Percentiles rank a stretch among this genome's conserved stretches.
phyloP scores from a whole-genome alignment of 2,797 vertebrate species.

The Cyclopterus lumpus region DNA sequence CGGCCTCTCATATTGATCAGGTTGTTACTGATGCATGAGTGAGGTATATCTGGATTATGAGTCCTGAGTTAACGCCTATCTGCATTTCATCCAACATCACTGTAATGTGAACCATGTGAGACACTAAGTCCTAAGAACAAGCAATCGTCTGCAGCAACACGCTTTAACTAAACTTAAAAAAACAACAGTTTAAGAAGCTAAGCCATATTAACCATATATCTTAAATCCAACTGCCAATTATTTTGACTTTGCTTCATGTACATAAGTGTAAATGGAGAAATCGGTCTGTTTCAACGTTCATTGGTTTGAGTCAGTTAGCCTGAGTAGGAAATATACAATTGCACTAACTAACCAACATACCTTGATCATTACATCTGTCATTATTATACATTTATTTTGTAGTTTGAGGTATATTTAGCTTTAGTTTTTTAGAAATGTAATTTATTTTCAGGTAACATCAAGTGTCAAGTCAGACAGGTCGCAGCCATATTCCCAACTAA shows the following conservation, averaged over 20 bases:
- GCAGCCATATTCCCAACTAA: background rate
- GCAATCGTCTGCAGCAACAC: background rate
- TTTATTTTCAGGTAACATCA: background rate
- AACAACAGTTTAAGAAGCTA: background rate
- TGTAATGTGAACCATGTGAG: slow-evolving; percentile 39
- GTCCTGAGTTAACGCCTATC: slow-evolving; percentile 29
- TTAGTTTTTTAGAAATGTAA: background rate
- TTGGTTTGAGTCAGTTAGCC: background rate
- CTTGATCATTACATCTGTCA: background rate
- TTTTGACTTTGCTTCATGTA: background rate
- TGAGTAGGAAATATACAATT: background rate
- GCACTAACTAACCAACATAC: background rate
- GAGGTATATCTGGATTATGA: slow-evolving; percentile 32
- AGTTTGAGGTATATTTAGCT: background rate
- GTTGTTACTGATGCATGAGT: slow-evolving; percentile 9
- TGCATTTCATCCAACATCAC: slow-evolving; percentile 22
- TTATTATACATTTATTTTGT: background rate
- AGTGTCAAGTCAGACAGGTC: background rate
- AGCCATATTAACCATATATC: background rate
- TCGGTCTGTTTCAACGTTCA: background rate
- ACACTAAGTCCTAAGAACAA: background rate
- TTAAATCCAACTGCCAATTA: background rate
- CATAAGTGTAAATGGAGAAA: background rate
- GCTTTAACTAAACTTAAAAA: background rate
- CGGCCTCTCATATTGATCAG: slow-evolving; percentile 19